These are phyloP conservation scores for Nothocercus julius DNA, from an alignment of 2,113 vertebrate species.

Conservation along the genomic window DNA sequence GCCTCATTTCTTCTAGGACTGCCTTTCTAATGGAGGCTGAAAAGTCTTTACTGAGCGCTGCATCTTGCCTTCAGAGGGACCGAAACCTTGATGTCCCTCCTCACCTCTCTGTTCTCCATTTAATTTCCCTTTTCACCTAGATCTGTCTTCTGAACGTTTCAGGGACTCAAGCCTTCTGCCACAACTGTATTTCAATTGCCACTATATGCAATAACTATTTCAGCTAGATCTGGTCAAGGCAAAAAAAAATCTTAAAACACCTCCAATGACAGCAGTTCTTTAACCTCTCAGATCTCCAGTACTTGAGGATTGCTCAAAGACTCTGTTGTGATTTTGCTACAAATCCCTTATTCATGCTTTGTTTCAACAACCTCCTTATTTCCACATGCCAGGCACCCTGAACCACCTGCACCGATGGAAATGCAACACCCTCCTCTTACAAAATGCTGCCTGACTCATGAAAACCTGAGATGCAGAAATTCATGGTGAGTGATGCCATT, in stretches of 20 bases:
- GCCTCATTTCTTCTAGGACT: neutral
- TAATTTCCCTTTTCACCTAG: neutral
- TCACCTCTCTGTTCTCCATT: neutral
- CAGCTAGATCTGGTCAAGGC: neutral
- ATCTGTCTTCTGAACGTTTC: neutral
- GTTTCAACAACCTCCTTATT: neutral
- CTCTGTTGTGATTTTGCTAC: neutral
- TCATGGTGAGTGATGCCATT: neutral
- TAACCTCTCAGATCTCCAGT: neutral
- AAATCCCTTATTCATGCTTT: neutral
- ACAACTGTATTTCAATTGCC: neutral
- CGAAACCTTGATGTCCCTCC: neutral
- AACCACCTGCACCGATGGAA: neutral
- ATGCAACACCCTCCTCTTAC: neutral
- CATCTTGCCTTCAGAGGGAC: neutral
- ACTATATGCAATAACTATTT: neutral
- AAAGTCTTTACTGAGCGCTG: neutral
- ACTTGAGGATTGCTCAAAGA: neutral
- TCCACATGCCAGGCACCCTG: neutral
- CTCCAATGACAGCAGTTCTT: neutral
- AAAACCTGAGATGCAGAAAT: neutral
- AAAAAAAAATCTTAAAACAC: neutral
- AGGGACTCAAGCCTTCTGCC: neutral
- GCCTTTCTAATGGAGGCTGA: neutral
- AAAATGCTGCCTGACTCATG: neutral